Evolutionary conservation across 2,888 invertebrate species (phyloP).

Genomic region (Drosophila stalkeri): DNA sequence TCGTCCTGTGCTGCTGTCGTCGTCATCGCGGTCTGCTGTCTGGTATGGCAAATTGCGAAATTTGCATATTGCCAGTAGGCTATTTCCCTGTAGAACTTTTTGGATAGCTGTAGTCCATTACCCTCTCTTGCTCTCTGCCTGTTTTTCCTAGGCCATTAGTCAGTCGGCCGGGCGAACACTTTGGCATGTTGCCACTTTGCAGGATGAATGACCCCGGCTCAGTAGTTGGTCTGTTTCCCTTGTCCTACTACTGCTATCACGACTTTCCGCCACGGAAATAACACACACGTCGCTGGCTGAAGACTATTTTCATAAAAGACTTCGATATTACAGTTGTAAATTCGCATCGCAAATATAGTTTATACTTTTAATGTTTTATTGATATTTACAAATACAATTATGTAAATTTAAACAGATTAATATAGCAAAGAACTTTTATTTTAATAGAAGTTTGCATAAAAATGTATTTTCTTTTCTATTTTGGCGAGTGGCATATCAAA

Average conservation of each 20-base stretch:
- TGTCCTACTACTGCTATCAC: not conserved
- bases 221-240: conserved; percentile 25
- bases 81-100: conserved; percentile 40
- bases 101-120: not conserved
- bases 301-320: conserved; percentile 30
- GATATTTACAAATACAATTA: too few relatives aligned
- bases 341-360: not conserved
- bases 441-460: too few relatives aligned
- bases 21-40: conserved; percentile 39
- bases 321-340: conserved; percentile 21
- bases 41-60: conserved; percentile 76
- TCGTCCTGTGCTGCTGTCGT: conserved; percentile 22
- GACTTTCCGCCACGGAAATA: conserved; percentile 64
- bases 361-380: too few relatives aligned
- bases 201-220: conserved; percentile 77
- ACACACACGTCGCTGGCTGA: conserved; percentile 66
- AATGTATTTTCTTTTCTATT: too few relatives aligned
- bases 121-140: not conserved
- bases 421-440: too few relatives aligned
- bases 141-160: conserved; percentile 60
- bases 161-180: conserved; percentile 64
- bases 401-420: too few relatives aligned
- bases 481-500: too few relatives aligned
- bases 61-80: conserved; percentile 76
- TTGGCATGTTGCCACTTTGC: conserved; percentile 79